Conservation (phyloP, 2,113 vertebrate genomes). For the Micronycteris hirsuta region DNA sequence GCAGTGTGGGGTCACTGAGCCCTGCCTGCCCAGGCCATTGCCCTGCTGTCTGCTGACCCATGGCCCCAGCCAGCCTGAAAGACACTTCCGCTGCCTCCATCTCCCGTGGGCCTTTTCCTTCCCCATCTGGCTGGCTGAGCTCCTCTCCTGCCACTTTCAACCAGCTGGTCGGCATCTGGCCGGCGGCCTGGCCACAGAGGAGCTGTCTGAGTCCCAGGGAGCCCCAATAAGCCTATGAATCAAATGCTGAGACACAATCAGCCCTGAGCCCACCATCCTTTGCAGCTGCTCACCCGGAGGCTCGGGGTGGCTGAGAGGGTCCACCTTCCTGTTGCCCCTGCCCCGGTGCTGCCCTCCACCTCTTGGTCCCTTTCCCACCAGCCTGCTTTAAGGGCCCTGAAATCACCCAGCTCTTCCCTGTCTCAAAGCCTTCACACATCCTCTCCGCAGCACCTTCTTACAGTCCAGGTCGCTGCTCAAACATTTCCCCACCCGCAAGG, state of each 20-base stretch:
- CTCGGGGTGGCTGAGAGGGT: rapidly evolving
- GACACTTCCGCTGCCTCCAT: not conserved
- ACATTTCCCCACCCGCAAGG: not conserved
- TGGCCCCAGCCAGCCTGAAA: not conserved
- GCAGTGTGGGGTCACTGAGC: not conserved
- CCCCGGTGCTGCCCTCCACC: not conserved
- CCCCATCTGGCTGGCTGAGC: not conserved
- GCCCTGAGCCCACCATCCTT: not conserved
- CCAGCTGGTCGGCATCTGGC: not conserved
- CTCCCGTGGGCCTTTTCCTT: not conserved
- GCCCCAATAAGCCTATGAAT: not conserved
- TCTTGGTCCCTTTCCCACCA: not conserved
- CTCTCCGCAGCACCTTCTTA: not conserved
- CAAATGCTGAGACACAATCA: not conserved
- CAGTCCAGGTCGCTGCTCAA: not conserved
- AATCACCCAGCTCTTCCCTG: not conserved
- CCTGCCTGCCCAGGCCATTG: not conserved
- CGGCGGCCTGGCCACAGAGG: not conserved
- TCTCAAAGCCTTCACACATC: not conserved
- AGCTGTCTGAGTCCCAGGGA: not conserved
- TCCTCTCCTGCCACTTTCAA: not conserved
- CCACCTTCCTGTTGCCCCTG: not conserved
- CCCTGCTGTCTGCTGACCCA: not conserved
- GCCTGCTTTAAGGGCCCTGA: not conserved
- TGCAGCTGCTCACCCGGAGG: not conserved